Conservation (phyloP, 2,113 vertebrate genomes). For the Ranitomeya variabilis region DNA sequence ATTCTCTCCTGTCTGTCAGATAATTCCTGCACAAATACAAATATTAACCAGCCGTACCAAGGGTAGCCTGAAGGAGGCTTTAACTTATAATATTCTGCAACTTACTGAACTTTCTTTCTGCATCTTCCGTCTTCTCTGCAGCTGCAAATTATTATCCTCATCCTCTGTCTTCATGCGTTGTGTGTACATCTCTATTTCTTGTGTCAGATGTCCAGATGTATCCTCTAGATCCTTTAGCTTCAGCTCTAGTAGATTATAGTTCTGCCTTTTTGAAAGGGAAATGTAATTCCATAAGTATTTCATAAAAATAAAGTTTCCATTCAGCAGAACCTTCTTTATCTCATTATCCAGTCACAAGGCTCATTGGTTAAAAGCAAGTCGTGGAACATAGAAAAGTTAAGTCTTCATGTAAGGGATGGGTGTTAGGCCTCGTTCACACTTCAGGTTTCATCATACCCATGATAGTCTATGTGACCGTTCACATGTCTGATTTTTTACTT, state of each 20-base stretch:
- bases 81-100: neutral
- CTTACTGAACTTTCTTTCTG: slow-evolving; percentile 72
- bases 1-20: too few species aligned
- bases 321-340: neutral
- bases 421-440: too few species aligned
- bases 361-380: too few species aligned
- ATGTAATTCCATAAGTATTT: neutral
- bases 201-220: slow-evolving; percentile 69
- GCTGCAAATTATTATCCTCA: slow-evolving; percentile 64
- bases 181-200: slow-evolving; percentile 67
- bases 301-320: neutral
- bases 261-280: slow-evolving; percentile 60
- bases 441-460: too few species aligned
- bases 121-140: slow-evolving; percentile 66
- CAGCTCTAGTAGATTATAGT: slow-evolving; percentile 62
- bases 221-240: slow-evolving; percentile 68
- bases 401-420: too few species aligned
- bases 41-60: too few species aligned
- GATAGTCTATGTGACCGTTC: too few species aligned
- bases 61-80: too few species aligned
- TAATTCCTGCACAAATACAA: too few species aligned
- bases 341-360: too few species aligned
- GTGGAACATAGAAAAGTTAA: too few species aligned
- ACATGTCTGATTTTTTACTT: too few species aligned
- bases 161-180: slow-evolving; percentile 65